Conservation (phyloP, 2,888 invertebrate genomes). For the Acrobasis suavella region DNA sequence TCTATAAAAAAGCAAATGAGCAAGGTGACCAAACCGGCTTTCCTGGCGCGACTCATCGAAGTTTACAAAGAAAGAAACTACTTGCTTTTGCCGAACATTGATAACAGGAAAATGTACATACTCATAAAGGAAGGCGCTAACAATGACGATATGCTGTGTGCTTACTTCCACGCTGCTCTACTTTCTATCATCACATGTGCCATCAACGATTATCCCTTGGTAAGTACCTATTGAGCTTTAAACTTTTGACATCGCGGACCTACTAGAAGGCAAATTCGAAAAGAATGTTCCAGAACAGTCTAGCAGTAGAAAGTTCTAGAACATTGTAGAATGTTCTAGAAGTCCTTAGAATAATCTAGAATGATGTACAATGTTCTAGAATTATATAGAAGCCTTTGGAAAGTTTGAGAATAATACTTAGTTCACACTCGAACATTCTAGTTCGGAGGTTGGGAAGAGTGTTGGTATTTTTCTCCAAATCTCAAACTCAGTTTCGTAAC, state of each 20-base stretch:
- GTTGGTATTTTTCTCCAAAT: no score
- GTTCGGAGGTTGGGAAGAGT: no score
- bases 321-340: no score
- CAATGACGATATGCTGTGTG: constrained; percentile 82
- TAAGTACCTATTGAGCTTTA: constrained; percentile 34
- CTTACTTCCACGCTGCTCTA: constrained; percentile 87
- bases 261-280: no score
- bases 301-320: no score
- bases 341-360: no score
- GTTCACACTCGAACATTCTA: no score
- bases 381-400: no score
- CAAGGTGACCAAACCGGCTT: constrained; percentile 36
- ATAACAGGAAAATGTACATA: constrained; percentile 77
- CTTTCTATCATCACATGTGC: constrained; percentile 60
- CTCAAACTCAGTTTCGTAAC: neutral
- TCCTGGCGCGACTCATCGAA: constrained; percentile 61
- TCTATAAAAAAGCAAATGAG: constrained; percentile 70
- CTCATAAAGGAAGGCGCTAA: constrained; percentile 77
- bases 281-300: no score
- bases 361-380: no score
- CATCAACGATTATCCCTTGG: constrained; percentile 56
- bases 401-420: no score
- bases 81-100: constrained; percentile 76
- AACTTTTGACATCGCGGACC: no score
- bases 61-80: constrained; percentile 78